phyloP scores from a whole-genome alignment of 2,888 invertebrate species.

The Lithophane ornitopus region DNA sequence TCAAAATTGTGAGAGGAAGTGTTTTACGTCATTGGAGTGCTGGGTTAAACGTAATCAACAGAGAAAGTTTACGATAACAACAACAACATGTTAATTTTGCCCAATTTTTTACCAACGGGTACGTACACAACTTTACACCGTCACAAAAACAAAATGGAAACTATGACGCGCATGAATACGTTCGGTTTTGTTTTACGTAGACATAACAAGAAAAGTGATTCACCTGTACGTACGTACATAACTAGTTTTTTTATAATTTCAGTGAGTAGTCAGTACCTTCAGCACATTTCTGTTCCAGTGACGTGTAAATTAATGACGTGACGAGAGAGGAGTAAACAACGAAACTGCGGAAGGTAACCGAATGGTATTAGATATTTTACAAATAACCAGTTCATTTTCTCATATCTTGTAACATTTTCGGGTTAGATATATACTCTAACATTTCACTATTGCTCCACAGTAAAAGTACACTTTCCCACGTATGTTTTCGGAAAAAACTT shows the following conservation, averaged over 20 bases:
- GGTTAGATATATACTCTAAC: not conserved
- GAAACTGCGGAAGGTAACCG: not conserved
- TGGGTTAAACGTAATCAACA: not conserved
- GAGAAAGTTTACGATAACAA: not conserved
- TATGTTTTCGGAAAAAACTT: constrained; percentile 23
- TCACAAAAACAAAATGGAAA: constrained; percentile 52
- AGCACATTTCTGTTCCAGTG: constrained; percentile 10
- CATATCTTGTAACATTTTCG: not conserved
- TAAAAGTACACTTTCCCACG: not conserved
- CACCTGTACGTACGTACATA: constrained; percentile 39
- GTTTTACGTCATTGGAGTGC: not conserved
- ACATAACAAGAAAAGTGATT: constrained; percentile 50
- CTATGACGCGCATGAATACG: constrained; percentile 49
- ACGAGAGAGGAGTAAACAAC: constrained; percentile 12
- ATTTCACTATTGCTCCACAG: not conserved
- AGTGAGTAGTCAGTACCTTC: not conserved
- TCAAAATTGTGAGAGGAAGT: not conserved
- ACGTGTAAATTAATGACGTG: constrained; percentile 21
- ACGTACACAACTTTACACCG: constrained; percentile 27
- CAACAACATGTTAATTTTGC: not conserved
- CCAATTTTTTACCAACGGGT: constrained; percentile 22
- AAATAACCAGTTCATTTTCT: not conserved
- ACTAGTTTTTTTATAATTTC: constrained; percentile 14
- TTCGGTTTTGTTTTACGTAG: constrained; percentile 54
- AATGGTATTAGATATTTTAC: not conserved